Percentiles rank a stretch among this genome's conserved stretches.
These are phyloP conservation scores for Phanerotoma sp. DNA, from an alignment of 2,888 invertebrate genomes.

Conservation along the genomic window DNA sequence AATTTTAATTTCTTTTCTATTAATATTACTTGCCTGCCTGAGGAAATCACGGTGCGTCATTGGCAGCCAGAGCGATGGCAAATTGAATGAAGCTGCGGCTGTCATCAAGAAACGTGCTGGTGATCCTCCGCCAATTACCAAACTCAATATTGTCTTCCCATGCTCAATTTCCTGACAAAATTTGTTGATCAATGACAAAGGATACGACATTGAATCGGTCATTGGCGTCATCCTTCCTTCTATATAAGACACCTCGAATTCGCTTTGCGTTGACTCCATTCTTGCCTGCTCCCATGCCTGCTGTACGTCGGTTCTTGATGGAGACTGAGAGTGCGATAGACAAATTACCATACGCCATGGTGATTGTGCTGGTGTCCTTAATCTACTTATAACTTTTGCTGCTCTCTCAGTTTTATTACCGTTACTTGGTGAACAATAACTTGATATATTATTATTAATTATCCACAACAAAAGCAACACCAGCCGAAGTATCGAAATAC, in stretches of 20 bases:
- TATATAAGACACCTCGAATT: conserved; percentile 51
- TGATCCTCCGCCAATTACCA: conserved; percentile 53
- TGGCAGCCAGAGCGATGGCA: conserved; percentile 54
- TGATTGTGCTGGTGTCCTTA: conserved; percentile 34
- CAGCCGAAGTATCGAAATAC: conserved; percentile 38
- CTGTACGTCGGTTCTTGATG: conserved; percentile 48
- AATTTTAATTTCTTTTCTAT: neutral
- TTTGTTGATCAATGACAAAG: conserved; percentile 47
- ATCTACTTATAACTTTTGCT: conserved; percentile 39
- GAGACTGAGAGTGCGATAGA: conserved; percentile 47
- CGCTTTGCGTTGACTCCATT: conserved; percentile 47
- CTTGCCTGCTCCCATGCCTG: conserved; percentile 53
- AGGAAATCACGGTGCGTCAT: conserved; percentile 53
- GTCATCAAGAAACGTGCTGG: conserved; percentile 53
- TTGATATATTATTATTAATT: conserved; percentile 35
- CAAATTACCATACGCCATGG: conserved; percentile 53
- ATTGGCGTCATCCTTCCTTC: conserved; percentile 44
- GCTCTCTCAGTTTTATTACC: conserved; percentile 44
- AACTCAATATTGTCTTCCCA: conserved; percentile 48
- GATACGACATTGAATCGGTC: conserved; percentile 47
- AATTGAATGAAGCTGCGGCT: conserved; percentile 49
- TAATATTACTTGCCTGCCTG: conserved; percentile 45
- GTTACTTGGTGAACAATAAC: conserved; percentile 37
- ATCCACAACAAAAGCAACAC: conserved; percentile 42
- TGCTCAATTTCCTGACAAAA: conserved; percentile 51